Base-by-base conservation (phyloP, 2,797 vertebrate genomes). In the Gymnocypris eckloni region DNA sequence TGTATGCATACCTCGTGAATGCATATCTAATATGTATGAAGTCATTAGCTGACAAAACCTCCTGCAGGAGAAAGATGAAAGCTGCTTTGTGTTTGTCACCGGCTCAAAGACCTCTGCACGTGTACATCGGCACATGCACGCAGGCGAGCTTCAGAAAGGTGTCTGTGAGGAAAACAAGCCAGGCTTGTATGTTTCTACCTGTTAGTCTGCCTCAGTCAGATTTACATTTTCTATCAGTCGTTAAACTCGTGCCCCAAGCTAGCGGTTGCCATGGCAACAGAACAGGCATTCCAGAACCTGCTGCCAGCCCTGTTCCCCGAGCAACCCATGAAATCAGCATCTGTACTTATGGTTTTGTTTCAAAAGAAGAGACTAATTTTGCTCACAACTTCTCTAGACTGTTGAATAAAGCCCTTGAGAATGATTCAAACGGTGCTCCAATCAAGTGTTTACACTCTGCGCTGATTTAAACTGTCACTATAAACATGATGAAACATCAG, bases 191-290 rank as follows among this genome's bases (percentile, higher is more conserved):
- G 6, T 73, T 4, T 72, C 41, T 59, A 45, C 33, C 45, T 80
- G 71, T 76, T 48, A 25, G 59, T n/a, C 75, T 59, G 39, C 67
- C 80, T 71, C 59, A 25, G 64, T 45, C 75, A 1, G 75, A 83
- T 88, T 82, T 79, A 76, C 54, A 88, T 76, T 70, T 81, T 71
- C 75, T 82, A 83, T 59, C 75, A 59, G 84, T 45, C 67, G 9
- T 64, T 79, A 80, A 78, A 33, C 75, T 39, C 86, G 90, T 56
- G 76, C 93, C 92, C 92, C 88, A 72, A 92, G 93, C 91, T 91
- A 93, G 78, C 85, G 54, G 95, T 95, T 95, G 92, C 94, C 93
- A 94, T 93, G 91, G 95, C 91, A 95, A 96, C 95, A 93, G 92
- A 91, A 93, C 92, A 92, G 93, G 84, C 80, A 88, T 86, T 88